Base-by-base conservation (phyloP, 2,888 invertebrate species). In the Lobophora halterata region DNA sequence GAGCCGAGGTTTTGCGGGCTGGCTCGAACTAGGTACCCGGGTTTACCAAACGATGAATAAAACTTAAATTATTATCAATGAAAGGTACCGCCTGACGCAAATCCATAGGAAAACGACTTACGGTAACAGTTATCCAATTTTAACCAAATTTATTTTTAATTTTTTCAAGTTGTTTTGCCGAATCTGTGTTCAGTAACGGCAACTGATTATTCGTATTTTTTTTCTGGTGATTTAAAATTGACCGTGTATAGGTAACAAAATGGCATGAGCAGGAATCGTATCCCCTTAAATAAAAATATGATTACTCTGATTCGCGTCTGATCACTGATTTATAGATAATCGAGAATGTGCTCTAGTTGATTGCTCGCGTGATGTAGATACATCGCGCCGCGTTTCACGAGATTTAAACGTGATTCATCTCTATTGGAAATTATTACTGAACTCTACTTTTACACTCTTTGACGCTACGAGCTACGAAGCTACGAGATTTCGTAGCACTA, bases 261-360 rank as follows among this genome's bases (percentile, higher is more conserved):
- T 18, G 12, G 3, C 19, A 8, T 11, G n/a, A 5, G 3, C 16
- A 19, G 5, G n/a, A n/a, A 13, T 8, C 2, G 17, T 19, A 11
- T 5, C 21, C 24, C 74, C 78, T 78, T 79, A 74, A 78, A 58
- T 55, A 61, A 74, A 77, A 79, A 79, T 81, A 80, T 79, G 79
- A 83, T 75, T 70, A 73, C 56, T 68, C 68, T 67, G 66, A 46
- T 32, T 39, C 49, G 56, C 66, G 67, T 69, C 69, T 68, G 72
- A 74, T 72, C 38, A 28, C 49, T 77, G 83, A 83, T 82, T 77
- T 83, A 82, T 79, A 59, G 58, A 60, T 71, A 59, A 65, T 59
- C 48, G 61, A 63, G 65, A 72, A 69, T 71, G 72, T 70, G 74
- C 75, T 82, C 74, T 72, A 69, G 35, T 65, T 75, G 82, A 83